Evolutionary conservation across 2,888 invertebrate genomes (phyloP), one percentile per base, ranked within the genome.

Genomic region (Trachelus stipa): DNA sequence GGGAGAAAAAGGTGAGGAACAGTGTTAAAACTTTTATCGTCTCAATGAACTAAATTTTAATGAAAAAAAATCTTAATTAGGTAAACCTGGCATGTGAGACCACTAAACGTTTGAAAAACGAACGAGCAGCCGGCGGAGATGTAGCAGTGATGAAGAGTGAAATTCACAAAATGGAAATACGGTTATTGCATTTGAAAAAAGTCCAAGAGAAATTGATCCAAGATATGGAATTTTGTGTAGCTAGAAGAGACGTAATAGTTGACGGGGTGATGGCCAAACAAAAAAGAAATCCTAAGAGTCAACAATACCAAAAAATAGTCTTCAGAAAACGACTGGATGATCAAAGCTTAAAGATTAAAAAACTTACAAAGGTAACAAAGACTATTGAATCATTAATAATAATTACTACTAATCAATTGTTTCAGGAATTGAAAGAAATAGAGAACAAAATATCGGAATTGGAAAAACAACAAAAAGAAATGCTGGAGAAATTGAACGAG

Each of bases 121-220:
- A 96, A 78, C 93, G 93, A 78, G 93, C 94, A 0, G 91, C 93
- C 3, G 94, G 93, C 9, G 96, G 97, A 3, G 97, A 97, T 89
- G 93, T 96, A 33, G 95, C 94, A 0, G 93, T 93, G 56, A 97
- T 97, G 96, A 95, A 94, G 88, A 93, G 92, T 69, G 97, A 97
- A 92, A 97, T 97, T 87, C 97, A 97, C 85, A 93, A 95, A 83
- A 97, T 97, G 97, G 94, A 96, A 91, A 96, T 96, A 89, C 92
- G 91, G 12, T 81, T 91, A 33, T 88, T 87, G 4, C 93, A 94
- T 82, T 84, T 94, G 78, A 92, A 91, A 81, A 93, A 92, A 84
- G 93, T 92, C 2, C 94, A 94, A 84, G 94, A 94, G 77, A 94
- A 93, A 83, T 88, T 94, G 69, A 92, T 95, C 68, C 92, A 92